Evolutionary conservation across 1,140 invertebrate genomes (phyloP).

Genomic region (Dinoponera quadriceps): DNA sequence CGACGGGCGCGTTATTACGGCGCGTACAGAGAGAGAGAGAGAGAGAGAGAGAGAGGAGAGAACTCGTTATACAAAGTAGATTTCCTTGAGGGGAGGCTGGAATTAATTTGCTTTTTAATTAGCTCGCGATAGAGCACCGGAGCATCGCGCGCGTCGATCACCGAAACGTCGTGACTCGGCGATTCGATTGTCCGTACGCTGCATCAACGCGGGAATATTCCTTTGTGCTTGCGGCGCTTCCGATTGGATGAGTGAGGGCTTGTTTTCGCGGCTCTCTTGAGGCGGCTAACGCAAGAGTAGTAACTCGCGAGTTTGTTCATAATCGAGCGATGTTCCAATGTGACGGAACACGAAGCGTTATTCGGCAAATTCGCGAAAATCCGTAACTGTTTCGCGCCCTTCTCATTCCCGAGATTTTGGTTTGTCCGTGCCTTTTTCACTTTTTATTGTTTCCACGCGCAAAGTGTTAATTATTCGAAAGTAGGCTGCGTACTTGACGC

Average conservation of each 20-base stretch:
- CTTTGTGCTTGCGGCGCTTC: conserved; percentile 37
- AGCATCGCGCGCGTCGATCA: conserved; percentile 33
- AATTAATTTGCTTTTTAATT: conserved; percentile 57
- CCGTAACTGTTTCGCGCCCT: too few relatives aligned
- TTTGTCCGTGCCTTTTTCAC: too few relatives aligned
- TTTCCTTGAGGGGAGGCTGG: conserved; percentile 46
- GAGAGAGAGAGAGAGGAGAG: not conserved
- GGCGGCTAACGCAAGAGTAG: not conserved
- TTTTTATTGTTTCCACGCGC: too few relatives aligned
- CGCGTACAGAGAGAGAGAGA: conserved; percentile 15
- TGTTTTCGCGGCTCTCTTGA: not conserved
- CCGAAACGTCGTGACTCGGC: conserved; percentile 49
- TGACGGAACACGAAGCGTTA: too few relatives aligned
- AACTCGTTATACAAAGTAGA: conserved; percentile 49
- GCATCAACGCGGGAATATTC: conserved; percentile 33
- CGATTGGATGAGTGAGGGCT: conserved; percentile 31
- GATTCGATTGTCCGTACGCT: conserved; percentile 31
- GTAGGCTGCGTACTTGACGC: not conserved
- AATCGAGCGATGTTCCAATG: not conserved
- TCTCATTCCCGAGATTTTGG: too few relatives aligned
- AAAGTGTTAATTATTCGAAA: too few relatives aligned
- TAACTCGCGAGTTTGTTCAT: conserved; percentile 9
- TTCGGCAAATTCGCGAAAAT: too few relatives aligned
- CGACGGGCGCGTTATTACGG: conserved; percentile 45
- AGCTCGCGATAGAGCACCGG: conserved; percentile 37